Evolutionary conservation across 2,888 invertebrate species (phyloP).

Genomic region (Amphipyra berbera): DNA sequence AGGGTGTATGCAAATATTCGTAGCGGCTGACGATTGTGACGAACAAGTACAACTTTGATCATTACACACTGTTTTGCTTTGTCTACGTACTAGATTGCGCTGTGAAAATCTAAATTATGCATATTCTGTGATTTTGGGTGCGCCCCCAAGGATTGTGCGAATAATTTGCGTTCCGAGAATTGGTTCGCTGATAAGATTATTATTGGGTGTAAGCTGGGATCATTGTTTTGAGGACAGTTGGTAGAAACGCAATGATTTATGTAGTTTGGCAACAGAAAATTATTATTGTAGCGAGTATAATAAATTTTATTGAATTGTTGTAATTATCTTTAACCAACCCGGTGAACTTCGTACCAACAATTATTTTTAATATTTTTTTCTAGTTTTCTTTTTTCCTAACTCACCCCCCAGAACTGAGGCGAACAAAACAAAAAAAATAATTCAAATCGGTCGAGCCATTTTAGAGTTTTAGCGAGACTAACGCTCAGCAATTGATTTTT

Average conservation of each 20-base stretch:
- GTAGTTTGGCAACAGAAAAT: too few relatives aligned
- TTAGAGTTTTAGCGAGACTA: too few relatives aligned
- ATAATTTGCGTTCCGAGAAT: constrained; percentile 43
- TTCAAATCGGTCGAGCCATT: too few relatives aligned
- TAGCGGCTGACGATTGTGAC: constrained; percentile 56
- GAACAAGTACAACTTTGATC: constrained; percentile 59
- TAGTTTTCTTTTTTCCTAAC: too few relatives aligned
- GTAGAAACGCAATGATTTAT: not conserved
- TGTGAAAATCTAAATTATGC: constrained; percentile 58
- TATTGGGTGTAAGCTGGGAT: constrained; percentile 11
- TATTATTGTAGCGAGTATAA: too few relatives aligned
- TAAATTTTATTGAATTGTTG: too few relatives aligned
- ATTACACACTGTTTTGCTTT: constrained; percentile 59
- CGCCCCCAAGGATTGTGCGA: constrained; percentile 41
- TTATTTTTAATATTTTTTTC: too few relatives aligned
- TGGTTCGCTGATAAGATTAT: constrained; percentile 33
- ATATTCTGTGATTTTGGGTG: constrained; percentile 49
- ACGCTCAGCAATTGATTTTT: too few relatives aligned
- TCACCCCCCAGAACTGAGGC: too few relatives aligned
- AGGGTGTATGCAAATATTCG: constrained; percentile 61
- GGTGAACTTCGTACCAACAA: too few relatives aligned
- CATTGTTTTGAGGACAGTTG: constrained; percentile 4
- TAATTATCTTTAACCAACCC: too few relatives aligned
- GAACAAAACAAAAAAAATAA: too few relatives aligned
- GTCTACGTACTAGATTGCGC: constrained; percentile 51